Percentiles rank a stretch among this genome's conserved stretches.
phyloP scores from a whole-genome alignment of 2,797 vertebrate species.

The Eleutherodactylus coqui region DNA sequence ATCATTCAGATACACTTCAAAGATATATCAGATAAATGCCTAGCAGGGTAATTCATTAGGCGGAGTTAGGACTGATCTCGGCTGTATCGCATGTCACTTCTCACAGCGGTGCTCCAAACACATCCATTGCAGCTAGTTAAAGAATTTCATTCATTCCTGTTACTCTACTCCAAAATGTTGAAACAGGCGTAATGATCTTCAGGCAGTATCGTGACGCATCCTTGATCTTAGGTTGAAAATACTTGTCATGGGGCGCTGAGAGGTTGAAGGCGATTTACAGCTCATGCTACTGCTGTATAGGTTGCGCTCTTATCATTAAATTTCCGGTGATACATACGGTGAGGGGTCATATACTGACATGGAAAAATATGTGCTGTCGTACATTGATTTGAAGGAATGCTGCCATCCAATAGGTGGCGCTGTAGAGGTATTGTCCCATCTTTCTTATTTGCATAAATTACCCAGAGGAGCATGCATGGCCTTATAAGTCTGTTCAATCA shows the following conservation, averaged over 20 bases:
- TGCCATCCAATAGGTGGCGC: too few species aligned
- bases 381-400: too few species aligned
- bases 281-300: background rate
- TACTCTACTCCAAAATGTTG: background rate
- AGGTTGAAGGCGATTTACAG: conserved; percentile 12
- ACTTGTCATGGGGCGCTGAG: background rate
- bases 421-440: too few species aligned
- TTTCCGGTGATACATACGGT: background rate
- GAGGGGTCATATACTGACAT: background rate
- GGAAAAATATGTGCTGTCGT: too few species aligned
- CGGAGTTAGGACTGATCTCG: conserved; percentile 7
- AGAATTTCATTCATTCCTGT: conserved; percentile 28
- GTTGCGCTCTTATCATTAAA: too few species aligned
- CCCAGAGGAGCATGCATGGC: too few species aligned
- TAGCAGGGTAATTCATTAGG: conserved; percentile 37
- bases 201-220: background rate
- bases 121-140: background rate
- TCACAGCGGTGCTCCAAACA: conserved; percentile 36
- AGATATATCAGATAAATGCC: conserved; percentile 23
- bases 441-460: too few species aligned
- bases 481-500: too few species aligned
- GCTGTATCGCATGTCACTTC: conserved; percentile 5
- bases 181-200: background rate
- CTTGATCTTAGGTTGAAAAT: background rate
- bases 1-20: conserved; percentile 16